Evolutionary conservation across 2,113 vertebrate species (phyloP), one percentile per base, ranked within the genome.

Genomic region (Neodon shergylaensis): DNA sequence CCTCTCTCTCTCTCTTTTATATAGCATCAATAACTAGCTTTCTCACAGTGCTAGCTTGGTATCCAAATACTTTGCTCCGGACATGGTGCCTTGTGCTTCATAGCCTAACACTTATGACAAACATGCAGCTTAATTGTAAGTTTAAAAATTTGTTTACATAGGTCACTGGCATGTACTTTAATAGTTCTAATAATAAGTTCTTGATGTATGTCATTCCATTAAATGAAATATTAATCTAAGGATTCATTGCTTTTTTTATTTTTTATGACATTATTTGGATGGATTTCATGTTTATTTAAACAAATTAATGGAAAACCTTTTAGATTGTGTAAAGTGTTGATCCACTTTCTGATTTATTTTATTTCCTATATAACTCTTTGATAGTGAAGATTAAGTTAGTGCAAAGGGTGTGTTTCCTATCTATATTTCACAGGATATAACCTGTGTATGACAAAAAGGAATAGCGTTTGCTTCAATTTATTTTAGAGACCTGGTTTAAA

Each of bases 11-110:
- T 87, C 44, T 95, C 61, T 96, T 96, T 97, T 95, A 36, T n/a
- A 10, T 98, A 99, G 99, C 99, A 58, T 99, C 99, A 92, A 99
- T 99, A 98, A 99, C 99, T 97, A 99, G 99, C 96, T 99, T 99
- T 98, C 98, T 99, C 85, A 99, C 99, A 0, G 99, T 99, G 96
- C 98, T 99, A 98, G 99, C 99, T 0, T 99, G 99, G 99, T 99
- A 99, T 98, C 99, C 99, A 90, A 99, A 99, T 97, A 99, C 99
- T 72, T 99, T 99, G 88, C 98, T 99, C 39, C 99, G 99, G 97
- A 99, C 99, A 0, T 99, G 99, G 99, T 99, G 99, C 98, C 99
- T 99, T 98, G 99, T 99, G 96, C 99, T 99, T 98, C 99, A 99
- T 98, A 99, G 99, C 96, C 99, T 99, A 95, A 99, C 99, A 0